phyloP scores from a whole-genome alignment of 2,797 vertebrate species.

The Nyctibius grandis region DNA sequence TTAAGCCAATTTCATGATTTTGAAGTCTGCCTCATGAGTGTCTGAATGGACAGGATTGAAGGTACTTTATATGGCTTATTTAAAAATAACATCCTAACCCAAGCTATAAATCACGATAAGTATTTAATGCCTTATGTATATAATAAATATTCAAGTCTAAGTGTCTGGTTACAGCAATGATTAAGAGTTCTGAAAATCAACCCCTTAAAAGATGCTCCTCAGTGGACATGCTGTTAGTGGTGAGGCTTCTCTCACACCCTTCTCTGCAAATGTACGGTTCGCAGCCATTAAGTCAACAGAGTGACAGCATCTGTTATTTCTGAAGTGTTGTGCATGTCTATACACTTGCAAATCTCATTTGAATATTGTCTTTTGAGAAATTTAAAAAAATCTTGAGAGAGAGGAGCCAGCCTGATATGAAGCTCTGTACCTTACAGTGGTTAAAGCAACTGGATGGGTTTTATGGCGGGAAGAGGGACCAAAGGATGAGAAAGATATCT shows the following conservation, averaged over 20 bases:
- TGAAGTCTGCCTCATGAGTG: not conserved
- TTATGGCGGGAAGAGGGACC: not conserved
- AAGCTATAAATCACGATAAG: constrained; percentile 56
- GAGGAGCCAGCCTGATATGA: not conserved
- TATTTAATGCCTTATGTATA: constrained; percentile 60
- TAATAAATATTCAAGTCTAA: constrained; percentile 57
- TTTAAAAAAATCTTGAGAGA: not conserved
- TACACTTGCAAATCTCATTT: not conserved
- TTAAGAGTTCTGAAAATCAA: constrained; percentile 40
- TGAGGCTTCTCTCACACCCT: not conserved
- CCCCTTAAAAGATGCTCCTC: not conserved
- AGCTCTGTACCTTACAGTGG: not conserved
- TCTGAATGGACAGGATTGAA: constrained; percentile 49
- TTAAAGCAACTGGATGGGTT: not conserved
- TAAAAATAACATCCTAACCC: constrained; percentile 57
- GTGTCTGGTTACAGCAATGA: constrained; percentile 53
- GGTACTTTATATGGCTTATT: constrained; percentile 57
- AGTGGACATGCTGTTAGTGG: not conserved
- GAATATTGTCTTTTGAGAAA: not conserved
- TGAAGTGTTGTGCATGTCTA: not conserved
- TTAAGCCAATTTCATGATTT: constrained; percentile 25
- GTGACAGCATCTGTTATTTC: not conserved
- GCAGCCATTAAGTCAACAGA: not conserved
- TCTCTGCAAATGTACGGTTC: not conserved
- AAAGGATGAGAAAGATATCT: not conserved